These are phyloP conservation scores for Ptychobarbus kaznakovi DNA, from an alignment of 2,797 vertebrate genomes.

Conservation along the genomic window DNA sequence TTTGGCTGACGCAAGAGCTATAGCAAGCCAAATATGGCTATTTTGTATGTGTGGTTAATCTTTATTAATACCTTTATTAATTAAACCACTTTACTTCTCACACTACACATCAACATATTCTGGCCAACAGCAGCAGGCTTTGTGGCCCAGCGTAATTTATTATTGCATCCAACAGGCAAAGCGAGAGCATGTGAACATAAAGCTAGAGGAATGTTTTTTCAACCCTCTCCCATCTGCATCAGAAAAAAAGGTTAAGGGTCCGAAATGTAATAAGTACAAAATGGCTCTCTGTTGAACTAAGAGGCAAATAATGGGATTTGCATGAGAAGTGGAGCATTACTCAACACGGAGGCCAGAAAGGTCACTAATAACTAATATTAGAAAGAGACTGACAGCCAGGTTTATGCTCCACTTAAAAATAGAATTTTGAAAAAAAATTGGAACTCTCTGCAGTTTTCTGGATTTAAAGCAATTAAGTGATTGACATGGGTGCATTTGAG, in stretches of 20 bases:
- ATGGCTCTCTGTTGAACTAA: slow-evolving; percentile 51
- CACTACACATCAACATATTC: not conserved
- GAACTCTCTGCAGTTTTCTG: slow-evolving; percentile 50
- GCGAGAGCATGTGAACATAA: not conserved
- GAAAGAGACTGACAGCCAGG: not conserved
- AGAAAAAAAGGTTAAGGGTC: slow-evolving; percentile 61
- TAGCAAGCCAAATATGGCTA: not conserved
- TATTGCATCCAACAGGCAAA: slow-evolving; percentile 42
- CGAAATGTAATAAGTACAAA: slow-evolving; percentile 61
- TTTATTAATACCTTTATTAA: not conserved
- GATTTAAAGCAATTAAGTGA: slow-evolving; percentile 66
- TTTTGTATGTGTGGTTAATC: not conserved
- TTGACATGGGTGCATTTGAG: slow-evolving; percentile 52
- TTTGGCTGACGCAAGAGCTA: not conserved
- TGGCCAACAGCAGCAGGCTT: not conserved
- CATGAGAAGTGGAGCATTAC: slow-evolving; percentile 28
- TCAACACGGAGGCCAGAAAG: slow-evolving; percentile 29
- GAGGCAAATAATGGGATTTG: slow-evolving; percentile 50
- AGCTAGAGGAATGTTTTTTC: slow-evolving; percentile 41
- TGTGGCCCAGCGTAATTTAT: not conserved
- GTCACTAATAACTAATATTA: slow-evolving; percentile 35
- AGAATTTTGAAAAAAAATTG: not conserved
- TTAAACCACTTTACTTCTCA: slow-evolving; percentile 11
- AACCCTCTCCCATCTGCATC: slow-evolving; percentile 18
- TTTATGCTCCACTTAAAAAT: slow-evolving; percentile 34